Evolutionary conservation across 2,888 invertebrate genomes (phyloP), one percentile per base, ranked within the genome.

Genomic region (Oscheius sp.): DNA sequence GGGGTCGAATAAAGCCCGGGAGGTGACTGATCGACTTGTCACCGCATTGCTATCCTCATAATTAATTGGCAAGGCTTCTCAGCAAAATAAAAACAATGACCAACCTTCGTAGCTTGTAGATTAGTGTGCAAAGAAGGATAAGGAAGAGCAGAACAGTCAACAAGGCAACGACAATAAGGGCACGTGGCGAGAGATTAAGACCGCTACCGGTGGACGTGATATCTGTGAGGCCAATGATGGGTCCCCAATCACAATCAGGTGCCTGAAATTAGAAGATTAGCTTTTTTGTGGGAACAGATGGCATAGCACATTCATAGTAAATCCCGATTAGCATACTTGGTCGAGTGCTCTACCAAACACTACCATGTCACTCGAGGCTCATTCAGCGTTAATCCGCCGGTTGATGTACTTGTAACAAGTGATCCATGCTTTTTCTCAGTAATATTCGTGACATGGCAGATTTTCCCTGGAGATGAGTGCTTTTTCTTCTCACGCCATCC

Each of bases 221-320:
- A 33, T 67, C 57, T n/a, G 57, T 51, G 22, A 67, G 26, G 20
- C 57, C 45, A 28, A 67, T 47, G 36, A 67, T 57, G n/a, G 66
- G 66, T 36, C 57, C 41, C 66, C 66, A 67, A 57, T 67, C 66
- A 28, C 66, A 67, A 26, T 67, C 66, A 12, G 66, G 57, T 26
- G 66, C 66, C 66, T 67, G 65, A 22, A 65, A 65, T 54, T 33
- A 54, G n/a, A 5, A 22, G 54, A 54, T 54, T n/a, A 32, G 33
- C 17, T 54, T 38, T 54, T 51, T 54, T 51, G 5, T 24, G 24
- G 51, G 20, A 41, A 17, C 41, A 59, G 44, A 59, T 59, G 59
- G 59, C 17, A n/a, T n/a, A 41, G 59, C 14, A 44, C 28, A 24
- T 44, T 41, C 59, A 44, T 41, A 41, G 22, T 17, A 41, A 59